These are phyloP conservation scores for Candidula unifasciata DNA, from an alignment of 2,888 invertebrate species.

Conservation along the genomic window DNA sequence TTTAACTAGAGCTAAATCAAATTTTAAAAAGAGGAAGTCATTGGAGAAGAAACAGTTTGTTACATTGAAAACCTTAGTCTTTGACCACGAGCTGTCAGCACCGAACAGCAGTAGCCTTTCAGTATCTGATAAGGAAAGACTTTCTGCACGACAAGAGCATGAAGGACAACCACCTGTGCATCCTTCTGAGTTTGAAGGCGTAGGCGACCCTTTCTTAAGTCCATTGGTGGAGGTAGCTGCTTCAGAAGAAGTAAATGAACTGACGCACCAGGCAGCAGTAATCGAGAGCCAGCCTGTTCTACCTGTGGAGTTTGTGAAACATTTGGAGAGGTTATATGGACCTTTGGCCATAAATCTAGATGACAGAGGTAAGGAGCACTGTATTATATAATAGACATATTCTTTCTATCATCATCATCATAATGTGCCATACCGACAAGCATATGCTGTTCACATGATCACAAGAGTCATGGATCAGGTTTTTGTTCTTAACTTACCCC, in stretches of 20 bases:
- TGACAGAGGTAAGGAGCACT: conserved; percentile 32
- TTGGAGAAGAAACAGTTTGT: not conserved
- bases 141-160: not conserved
- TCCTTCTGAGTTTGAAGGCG: not conserved
- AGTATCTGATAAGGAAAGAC: not conserved
- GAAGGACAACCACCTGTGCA: not conserved
- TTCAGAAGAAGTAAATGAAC: not conserved
- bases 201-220: not conserved
- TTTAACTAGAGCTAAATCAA: not conserved
- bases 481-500: too few species aligned
- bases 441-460: too few species aligned
- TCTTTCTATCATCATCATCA: not conserved
- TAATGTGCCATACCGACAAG: too few species aligned
- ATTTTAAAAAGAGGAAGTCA: not conserved
- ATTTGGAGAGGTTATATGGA: conserved; percentile 38
- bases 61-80: not conserved
- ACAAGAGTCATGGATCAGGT: too few species aligned
- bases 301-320: conserved; percentile 33
- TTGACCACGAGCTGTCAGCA: not conserved
- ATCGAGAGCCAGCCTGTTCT: not conserved
- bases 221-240: not conserved
- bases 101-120: not conserved
- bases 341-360: conserved; percentile 10
- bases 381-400: not conserved
- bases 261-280: not conserved